Conservation (phyloP, 2,113 vertebrate genomes). For the Scophthalmus maximus region DNA sequence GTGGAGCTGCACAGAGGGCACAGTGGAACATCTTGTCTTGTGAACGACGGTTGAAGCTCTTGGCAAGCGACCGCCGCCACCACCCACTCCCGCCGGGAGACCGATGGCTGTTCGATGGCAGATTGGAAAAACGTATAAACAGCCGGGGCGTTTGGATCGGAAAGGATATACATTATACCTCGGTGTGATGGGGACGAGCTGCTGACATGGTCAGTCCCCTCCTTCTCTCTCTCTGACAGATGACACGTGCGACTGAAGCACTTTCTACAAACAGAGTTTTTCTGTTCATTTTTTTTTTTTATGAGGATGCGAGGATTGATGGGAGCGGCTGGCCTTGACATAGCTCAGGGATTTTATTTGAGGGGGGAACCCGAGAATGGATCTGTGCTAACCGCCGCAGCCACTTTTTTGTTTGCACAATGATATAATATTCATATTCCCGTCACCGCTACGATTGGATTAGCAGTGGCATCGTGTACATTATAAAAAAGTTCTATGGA, state of each 20-base stretch:
- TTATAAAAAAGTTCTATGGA: constrained; percentile 10
- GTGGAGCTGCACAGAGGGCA: no score
- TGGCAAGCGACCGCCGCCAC: no score
- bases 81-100: no score
- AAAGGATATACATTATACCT: no score
- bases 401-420: neutral
- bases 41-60: no score
- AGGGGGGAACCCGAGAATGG: constrained; percentile 11
- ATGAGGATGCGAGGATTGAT: constrained; percentile 56
- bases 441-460: constrained; percentile 49
- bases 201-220: neutral
- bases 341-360: constrained; percentile 44
- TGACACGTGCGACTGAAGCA: constrained; percentile 13
- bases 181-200: neutral
- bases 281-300: no score
- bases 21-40: no score
- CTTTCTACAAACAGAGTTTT: constrained; percentile 9
- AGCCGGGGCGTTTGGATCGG: no score
- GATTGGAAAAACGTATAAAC: no score
- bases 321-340: constrained; percentile 7
- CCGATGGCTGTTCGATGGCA: no score
- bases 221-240: neutral
- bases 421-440: constrained; percentile 46
- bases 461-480: constrained; percentile 26
- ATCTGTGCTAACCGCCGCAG: neutral